Evolutionary conservation across 2,797 vertebrate genomes (phyloP), one percentile per base, ranked within the genome.

Genomic region (Coendou prehensilis): DNA sequence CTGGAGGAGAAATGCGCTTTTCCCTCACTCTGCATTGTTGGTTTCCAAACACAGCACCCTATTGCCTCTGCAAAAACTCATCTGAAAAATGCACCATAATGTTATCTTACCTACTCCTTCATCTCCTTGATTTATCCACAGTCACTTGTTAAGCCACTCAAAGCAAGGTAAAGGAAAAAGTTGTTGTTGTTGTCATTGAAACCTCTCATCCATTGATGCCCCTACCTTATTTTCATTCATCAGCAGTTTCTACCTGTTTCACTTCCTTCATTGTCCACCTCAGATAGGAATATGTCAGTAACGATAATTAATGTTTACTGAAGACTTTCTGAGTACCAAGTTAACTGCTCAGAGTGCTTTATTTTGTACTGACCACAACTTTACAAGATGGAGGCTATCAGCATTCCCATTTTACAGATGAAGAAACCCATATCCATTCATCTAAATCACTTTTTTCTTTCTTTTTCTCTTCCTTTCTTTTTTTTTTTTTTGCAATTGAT

Each of bases 41-140:
- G 45, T 67, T 93, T 86, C 67, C 54, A 91, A 96, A 57, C 45
- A 50, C 28, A 94, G 87, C 37, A 69, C 18, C 20, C 52, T 82
- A 56, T 86, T 85, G 45, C 78, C 91, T 87, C 33, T 89, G 52
- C 56, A 69, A 69, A 82, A 18, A 26, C 22, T 87, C 57, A 13
- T 71, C 1, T 88, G 78, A 87, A 87, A 6, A 37, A 7, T 18
- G 18, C 13, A 15, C 20, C n/a, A 3, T 33, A 30, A 59, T 26
- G 33, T 57, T 56, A 14, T 6, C 13, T 18, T 56, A 64, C 57
- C 10, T 17, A 23, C 11, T 22, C 41, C 3, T 5, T 37, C 0
- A 5, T 30, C 52, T 76, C 11, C 22, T n/a, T 71, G 73, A 54
- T 76, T 61, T 75, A 71, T 13, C 33, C 67, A 71, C 22, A 30